These are phyloP conservation scores for Forbesichthys agassizii DNA, from an alignment of 2,113 vertebrate genomes.

Conservation along the genomic window DNA sequence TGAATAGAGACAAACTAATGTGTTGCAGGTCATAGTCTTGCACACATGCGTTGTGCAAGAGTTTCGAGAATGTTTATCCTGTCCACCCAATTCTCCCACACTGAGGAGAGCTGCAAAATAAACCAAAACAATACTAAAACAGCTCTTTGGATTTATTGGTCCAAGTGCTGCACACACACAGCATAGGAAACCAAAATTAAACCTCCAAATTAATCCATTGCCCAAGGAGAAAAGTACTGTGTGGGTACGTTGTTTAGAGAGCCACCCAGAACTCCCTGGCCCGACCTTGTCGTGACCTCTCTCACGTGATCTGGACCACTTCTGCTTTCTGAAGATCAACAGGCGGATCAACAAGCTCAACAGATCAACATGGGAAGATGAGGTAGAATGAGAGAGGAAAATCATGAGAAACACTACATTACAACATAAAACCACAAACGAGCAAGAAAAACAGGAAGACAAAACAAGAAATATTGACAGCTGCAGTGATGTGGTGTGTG, in stretches of 20 bases:
- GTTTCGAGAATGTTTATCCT: background rate
- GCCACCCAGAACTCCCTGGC: no score
- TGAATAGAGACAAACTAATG: background rate
- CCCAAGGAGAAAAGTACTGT: no score
- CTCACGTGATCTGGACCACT: no score
- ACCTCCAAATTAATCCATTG: no score
- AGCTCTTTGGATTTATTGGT: no score
- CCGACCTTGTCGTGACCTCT: no score
- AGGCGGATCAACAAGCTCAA: background rate
- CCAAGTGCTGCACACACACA: no score
- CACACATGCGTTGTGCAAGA: background rate
- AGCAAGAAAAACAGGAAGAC: background rate
- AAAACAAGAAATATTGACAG: background rate
- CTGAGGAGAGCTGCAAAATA: background rate
- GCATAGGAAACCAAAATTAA: no score
- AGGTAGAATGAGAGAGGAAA: background rate
- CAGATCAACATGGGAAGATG: background rate
- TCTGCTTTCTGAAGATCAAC: no score
- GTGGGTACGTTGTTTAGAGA: no score
- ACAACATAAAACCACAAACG: background rate
- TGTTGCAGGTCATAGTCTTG: background rate
- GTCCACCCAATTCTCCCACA: background rate
- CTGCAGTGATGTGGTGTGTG: background rate
- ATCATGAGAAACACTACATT: constrained; percentile 11
- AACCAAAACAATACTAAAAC: background rate